phyloP scores from a whole-genome alignment of 2,797 vertebrate genomes.

The Periophthalmus magnuspinnatus region DNA sequence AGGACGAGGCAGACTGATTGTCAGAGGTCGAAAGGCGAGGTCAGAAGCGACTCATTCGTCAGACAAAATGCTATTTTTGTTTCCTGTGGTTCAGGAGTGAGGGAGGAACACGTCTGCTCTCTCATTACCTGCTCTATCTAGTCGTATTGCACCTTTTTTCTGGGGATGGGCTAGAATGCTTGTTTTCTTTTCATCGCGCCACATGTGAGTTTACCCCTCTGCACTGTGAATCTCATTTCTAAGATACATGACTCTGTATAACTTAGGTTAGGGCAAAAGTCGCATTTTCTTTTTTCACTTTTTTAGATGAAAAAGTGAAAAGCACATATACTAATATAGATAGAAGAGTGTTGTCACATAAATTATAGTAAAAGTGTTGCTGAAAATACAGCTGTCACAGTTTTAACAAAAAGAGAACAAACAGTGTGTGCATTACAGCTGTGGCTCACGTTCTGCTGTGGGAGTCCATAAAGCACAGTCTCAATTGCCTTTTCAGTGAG shows the following conservation, averaged over 20 bases:
- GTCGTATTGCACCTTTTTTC: conserved; percentile 61
- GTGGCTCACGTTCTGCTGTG: conserved; percentile 61
- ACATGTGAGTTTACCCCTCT: conserved; percentile 44
- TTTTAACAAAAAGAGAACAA: conserved; percentile 55
- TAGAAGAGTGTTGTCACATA: background rate
- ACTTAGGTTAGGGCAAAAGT: conserved; percentile 10
- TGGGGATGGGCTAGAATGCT: conserved; percentile 48
- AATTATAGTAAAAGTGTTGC: background rate
- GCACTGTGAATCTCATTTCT: conserved; percentile 21
- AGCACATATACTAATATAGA: background rate
- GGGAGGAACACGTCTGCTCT: conserved; percentile 65
- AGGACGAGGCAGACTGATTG: conserved; percentile 92
- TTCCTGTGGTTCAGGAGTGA: conserved; percentile 84
- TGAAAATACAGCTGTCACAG: conserved; percentile 52
- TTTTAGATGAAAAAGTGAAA: background rate
- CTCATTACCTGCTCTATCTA: conserved; percentile 84
- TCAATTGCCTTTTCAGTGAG: conserved; percentile 74
- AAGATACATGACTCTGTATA: conserved; percentile 21
- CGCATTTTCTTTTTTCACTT: conserved; percentile 1
- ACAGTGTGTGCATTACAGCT: conserved; percentile 66
- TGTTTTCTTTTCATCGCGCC: conserved; percentile 55
- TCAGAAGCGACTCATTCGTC: conserved; percentile 88
- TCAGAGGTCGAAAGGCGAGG: conserved; percentile 95
- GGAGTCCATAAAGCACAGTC: conserved; percentile 71
- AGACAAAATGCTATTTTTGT: conserved; percentile 95